Conservation (phyloP, 1,140 invertebrate species). For the Heliothis subflexa region DNA sequence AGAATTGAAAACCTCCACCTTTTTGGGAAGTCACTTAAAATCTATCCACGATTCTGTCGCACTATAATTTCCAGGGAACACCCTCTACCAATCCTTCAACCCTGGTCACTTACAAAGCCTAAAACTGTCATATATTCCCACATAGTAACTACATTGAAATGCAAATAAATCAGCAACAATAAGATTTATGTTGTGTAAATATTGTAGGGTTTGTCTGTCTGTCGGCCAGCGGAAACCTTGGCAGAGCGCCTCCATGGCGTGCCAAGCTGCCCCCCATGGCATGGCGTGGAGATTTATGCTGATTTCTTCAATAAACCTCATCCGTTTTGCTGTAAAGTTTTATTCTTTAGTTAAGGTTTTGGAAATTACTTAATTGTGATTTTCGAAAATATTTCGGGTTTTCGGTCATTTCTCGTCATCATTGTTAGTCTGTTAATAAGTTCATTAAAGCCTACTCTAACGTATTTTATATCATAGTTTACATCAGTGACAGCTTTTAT, state of each 20-base stretch:
- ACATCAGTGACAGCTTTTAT: too few species aligned
- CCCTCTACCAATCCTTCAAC: not conserved
- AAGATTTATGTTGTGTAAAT: conserved; percentile 40
- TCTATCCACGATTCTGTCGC: too few species aligned
- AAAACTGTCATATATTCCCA: too few species aligned
- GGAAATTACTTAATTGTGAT: too few species aligned
- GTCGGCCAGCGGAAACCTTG: conserved; percentile 47
- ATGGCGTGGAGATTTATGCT: conserved; percentile 50
- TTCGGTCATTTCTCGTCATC: too few species aligned
- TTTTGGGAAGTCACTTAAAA: too few species aligned
- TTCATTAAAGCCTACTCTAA: too few species aligned
- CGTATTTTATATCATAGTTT: too few species aligned
- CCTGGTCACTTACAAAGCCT: not conserved
- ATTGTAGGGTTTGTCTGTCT: conserved; percentile 39
- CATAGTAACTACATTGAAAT: not conserved
- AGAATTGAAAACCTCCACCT: too few species aligned
- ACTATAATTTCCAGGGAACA: too few species aligned
- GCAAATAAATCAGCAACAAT: conserved; percentile 15
- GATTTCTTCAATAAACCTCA: conserved; percentile 49
- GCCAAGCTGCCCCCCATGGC: conserved; percentile 35
- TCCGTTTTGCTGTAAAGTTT: conserved; percentile 38
- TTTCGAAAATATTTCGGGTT: too few species aligned
- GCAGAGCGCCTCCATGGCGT: conserved; percentile 41
- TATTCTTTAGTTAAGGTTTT: not conserved
- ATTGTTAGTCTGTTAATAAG: too few species aligned